phyloP scores from a whole-genome alignment of 2,113 vertebrate genomes.

The Pitta sordida region DNA sequence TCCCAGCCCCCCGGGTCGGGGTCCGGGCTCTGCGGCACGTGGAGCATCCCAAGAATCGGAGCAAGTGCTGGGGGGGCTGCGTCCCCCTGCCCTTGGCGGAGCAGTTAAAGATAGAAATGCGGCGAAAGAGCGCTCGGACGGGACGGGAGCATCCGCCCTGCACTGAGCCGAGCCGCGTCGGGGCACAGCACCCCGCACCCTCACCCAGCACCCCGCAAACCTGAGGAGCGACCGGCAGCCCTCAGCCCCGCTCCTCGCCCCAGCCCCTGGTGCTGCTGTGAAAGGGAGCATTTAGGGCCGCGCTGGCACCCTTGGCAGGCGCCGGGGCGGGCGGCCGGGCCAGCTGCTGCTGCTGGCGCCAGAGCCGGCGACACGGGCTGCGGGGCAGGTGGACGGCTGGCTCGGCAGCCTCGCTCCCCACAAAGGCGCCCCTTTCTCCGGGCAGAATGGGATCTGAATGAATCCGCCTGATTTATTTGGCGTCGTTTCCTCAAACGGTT shows the following conservation, averaged over 20 bases:
- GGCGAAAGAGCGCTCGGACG: background rate
- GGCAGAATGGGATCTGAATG: background rate
- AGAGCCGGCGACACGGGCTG: background rate
- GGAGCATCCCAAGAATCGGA: constrained; percentile 33
- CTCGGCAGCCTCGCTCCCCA: background rate
- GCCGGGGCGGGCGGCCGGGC: background rate
- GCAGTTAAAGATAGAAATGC: background rate
- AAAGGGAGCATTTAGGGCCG: constrained; percentile 39
- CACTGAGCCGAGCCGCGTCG: accelerated
- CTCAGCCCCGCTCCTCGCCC: accelerated
- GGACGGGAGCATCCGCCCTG: accelerated
- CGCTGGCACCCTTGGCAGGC: constrained; percentile 18
- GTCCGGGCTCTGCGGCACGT: background rate
- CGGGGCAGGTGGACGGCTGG: constrained; percentile 43
- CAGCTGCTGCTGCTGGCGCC: constrained; percentile 45
- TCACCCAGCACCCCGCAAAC: background rate
- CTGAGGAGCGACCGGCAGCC: background rate
- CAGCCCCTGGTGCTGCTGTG: accelerated
- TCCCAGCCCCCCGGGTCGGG: accelerated
- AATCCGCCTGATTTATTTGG: constrained; percentile 21
- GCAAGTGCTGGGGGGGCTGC: background rate
- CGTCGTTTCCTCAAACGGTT: constrained; percentile 19
- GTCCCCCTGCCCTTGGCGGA: accelerated
- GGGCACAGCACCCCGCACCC: background rate
- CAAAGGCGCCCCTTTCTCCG: constrained; percentile 5